A percentile compares a stretch with the other conserved stretches of the same genome.
Conservation (phyloP, 2,797 vertebrate species). For the Discoglossus pictus region DNA sequence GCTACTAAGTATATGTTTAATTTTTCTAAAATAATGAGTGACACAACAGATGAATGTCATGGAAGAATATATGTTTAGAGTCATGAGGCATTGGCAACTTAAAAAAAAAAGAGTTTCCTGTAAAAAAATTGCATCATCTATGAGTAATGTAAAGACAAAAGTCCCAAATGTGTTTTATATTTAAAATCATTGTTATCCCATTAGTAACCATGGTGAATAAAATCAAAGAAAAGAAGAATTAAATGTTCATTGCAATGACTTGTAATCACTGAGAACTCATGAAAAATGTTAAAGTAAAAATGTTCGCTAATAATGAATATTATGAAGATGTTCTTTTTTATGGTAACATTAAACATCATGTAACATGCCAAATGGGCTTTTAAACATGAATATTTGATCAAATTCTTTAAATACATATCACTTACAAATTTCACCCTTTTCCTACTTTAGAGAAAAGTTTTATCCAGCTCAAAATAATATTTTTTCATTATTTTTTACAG, state of each 20-base stretch:
- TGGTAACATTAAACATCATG: too few species aligned
- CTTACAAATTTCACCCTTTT: too few species aligned
- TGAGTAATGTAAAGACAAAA: slow-evolving; percentile 23
- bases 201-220: slow-evolving; percentile 31
- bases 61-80: background rate
- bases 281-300: slow-evolving; percentile 13
- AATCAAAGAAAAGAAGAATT: slow-evolving; percentile 14
- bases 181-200: slow-evolving; percentile 21
- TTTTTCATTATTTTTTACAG: too few species aligned
- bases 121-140: slow-evolving; percentile 30
- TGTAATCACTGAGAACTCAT: slow-evolving; percentile 14
- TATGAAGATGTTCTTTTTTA: slow-evolving; percentile 2
- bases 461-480: too few species aligned
- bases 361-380: too few species aligned
- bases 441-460: too few species aligned
- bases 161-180: slow-evolving; percentile 29
- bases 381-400: too few species aligned
- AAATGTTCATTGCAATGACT: background rate
- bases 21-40: too few species aligned
- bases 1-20: too few species aligned
- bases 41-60: background rate
- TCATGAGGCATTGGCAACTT: background rate
- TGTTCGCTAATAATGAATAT: background rate
- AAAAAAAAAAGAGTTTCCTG: slow-evolving; percentile 10
- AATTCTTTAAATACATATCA: too few species aligned